A percentile compares a stretch with the other conserved stretches of the same genome.
Evolutionary conservation across 2,797 vertebrate species (phyloP).

Genomic region (Acanthurus tractus): DNA sequence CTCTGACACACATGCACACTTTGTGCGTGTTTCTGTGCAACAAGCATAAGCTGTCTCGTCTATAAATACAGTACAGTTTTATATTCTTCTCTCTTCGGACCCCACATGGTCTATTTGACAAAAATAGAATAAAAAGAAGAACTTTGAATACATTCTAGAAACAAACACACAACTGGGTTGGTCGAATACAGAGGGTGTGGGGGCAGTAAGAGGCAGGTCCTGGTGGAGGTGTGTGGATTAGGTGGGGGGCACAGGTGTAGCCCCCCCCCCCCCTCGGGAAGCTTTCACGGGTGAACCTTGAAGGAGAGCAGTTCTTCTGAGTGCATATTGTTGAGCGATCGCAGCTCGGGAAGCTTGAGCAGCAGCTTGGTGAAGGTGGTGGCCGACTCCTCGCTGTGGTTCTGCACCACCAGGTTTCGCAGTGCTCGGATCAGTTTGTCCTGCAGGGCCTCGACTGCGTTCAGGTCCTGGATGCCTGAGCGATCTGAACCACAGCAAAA

Average conservation of each 20-base stretch:
- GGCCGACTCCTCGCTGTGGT: conserved; percentile 92
- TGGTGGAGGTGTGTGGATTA: conserved; percentile 53
- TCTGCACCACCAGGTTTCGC: conserved; percentile 95
- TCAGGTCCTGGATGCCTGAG: conserved; percentile 94
- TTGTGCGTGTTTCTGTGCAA: conserved; percentile 67
- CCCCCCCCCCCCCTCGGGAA: conserved; percentile 21
- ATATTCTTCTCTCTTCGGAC: conserved; percentile 55
- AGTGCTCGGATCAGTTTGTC: conserved; percentile 95
- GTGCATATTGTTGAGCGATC: conserved; percentile 99
- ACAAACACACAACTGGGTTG: conserved; percentile 65
- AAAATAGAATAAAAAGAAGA: conserved; percentile 69
- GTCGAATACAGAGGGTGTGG: conserved; percentile 40
- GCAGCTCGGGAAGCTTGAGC: conserved; percentile 96
- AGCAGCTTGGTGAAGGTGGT: conserved; percentile 98
- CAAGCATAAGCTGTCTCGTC: conserved; percentile 58
- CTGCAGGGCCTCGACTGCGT: conserved; percentile 95
- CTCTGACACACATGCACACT: conserved; percentile 51
- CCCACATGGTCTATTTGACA: conserved; percentile 47
- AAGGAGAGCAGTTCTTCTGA: conserved; percentile 98
- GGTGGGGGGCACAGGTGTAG: background rate
- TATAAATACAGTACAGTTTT: conserved; percentile 77
- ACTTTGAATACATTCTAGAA: conserved; percentile 79
- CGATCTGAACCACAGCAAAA: conserved; percentile 86
- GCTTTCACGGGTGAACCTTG: conserved; percentile 91
- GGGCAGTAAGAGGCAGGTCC: conserved; percentile 56